Evolutionary conservation across 2,797 vertebrate genomes (phyloP), one percentile per base, ranked within the genome.

Genomic region (Garrulus glandarius): DNA sequence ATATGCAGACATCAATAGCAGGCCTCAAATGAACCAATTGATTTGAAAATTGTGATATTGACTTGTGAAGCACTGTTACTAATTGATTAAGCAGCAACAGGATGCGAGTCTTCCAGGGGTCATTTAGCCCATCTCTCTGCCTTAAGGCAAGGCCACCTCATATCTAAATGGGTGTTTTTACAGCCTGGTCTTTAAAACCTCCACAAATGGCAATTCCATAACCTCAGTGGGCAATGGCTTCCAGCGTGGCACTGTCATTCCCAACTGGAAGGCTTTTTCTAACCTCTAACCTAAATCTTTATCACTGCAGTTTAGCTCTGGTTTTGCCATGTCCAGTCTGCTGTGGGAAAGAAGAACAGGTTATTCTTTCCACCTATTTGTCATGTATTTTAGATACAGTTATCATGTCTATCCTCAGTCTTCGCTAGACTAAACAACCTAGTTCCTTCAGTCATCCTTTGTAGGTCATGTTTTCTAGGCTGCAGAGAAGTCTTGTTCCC

Each of bases 381-480:
- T 86, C 80, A 32, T 60, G 23, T 63, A 77, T 92, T 95, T 94
- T 64, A 91, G 81, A 87, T 89, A 53, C 46, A 84, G 90, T 86
- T 95, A 92, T 46, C 17, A 0, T 71, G 92, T 76, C 87, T 96
- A 24, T 81, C 78, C 39, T 90, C 93, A 87, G 63, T 89, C 86
- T 93, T 95, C 0, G 13, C 90, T 97, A 97, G 96, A 97, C 95
- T 93, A 95, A 97, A 94, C 95, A 97, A 97, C 96, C 96, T 95
- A 97, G 94, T 95, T 97, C 96, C 96, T 96, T 97, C 96, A 96
- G 94, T 97, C 96, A 95, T 97, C 89, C 90, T 95, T 97, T 95
- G 94, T 97, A 97, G 96, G 96, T 97, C 95, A 97, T 91, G 86
- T 95, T 95, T 96, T 94, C 88, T 93, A 94, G 92, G 88, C 92